Base-by-base conservation (phyloP, 2,113 vertebrate species). In the Cettia cetti region DNA sequence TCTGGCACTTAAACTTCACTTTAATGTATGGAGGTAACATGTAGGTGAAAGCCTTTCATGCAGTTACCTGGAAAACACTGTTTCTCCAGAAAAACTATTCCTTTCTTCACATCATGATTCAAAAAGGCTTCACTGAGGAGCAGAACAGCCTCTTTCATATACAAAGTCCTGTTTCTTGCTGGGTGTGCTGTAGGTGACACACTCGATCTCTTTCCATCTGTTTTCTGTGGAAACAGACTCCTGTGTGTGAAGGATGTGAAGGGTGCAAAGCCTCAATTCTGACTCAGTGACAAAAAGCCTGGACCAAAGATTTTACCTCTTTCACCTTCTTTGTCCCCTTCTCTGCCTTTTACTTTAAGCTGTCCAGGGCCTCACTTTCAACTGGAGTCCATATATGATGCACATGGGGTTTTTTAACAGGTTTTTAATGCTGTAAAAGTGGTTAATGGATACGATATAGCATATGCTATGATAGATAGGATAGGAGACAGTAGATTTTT, bases 241-340 rank as follows among this genome's bases (percentile, higher is more conserved):
- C 27, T 65, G 4, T 12, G 2, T 39, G 26, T 24, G 31, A 64
- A 74, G 28, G 31, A 31, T 42, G 9, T 33, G 57, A 59, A 63
- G 30, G 23, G 13, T 83, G 21, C 10, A 64, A 33, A 64, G 3
- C 3, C 9, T 22, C 15, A 7, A 15, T 77, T n/a, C 65, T 85
- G 44, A 66, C 24, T 35, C 56, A n/a, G 35, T n/a, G 20, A 44
- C 6, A 22, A 27, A 70, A 54, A 28, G 6, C 19, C 15, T 63
- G 31, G 8, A 44, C 33, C 56, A 28, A 83, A 42, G 37, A 15
- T 7, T 81, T 86, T 21, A 3, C 6, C 19, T 22, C 15, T 27
- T 39, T 66, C 7, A 7, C 4, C 2, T 37, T 15, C 52, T 42
- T 15, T 2, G 2, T 3, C 1, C 2, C 3, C 1, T 3, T 17